phyloP scores from a whole-genome alignment of 2,797 vertebrate species.

The Malacoctenus gilli region DNA sequence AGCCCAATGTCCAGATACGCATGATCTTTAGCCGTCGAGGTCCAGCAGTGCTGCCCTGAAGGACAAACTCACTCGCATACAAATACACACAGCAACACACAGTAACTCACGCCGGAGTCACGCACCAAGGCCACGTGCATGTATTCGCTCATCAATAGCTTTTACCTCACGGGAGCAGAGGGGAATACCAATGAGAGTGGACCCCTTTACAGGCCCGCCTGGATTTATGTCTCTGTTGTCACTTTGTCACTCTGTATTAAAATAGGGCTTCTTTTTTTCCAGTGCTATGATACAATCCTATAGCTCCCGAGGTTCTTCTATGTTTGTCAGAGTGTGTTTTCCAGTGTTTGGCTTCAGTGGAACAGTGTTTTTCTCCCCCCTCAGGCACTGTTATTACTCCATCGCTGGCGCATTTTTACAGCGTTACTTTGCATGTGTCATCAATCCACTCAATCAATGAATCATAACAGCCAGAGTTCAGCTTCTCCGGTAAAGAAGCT shows the following conservation, averaged over 20 bases:
- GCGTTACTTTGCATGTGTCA: not conserved
- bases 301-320: not conserved
- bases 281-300: not conserved
- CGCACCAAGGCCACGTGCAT: conserved; percentile 55
- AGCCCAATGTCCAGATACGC: conserved; percentile 8
- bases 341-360: no score
- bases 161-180: conserved; percentile 37
- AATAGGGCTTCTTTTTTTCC: conserved; percentile 13
- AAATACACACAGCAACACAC: conserved; percentile 11
- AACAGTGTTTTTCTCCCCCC: no score
- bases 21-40: conserved; percentile 10
- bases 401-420: no score
- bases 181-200: conserved; percentile 62
- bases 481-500: no score
- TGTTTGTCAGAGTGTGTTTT: no score
- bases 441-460: not conserved
- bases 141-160: conserved; percentile 61
- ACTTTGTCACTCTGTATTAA: conserved; percentile 28
- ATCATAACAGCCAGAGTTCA: no score
- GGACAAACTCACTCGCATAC: conserved; percentile 21
- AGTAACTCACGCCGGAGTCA: conserved; percentile 40
- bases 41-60: conserved; percentile 16
- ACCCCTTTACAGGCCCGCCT: conserved; percentile 42
- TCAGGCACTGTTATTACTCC: no score
- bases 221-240: conserved; percentile 46